Percentiles rank a stretch among this genome's conserved stretches.
Evolutionary conservation across 2,888 invertebrate genomes (phyloP).

Genomic region (Stenolophus ochropezus): DNA sequence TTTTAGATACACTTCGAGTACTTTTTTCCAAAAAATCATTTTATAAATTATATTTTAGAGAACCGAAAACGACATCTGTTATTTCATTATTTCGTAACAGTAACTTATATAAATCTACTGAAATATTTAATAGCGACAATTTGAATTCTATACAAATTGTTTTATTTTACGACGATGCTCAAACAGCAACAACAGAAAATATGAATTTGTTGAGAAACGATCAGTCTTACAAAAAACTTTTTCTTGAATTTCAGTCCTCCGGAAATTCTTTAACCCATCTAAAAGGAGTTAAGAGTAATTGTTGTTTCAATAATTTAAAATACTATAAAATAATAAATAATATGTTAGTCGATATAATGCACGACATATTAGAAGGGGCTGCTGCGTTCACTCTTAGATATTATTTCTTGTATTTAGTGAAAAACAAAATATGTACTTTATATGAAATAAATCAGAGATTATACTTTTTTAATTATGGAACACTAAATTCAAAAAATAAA

Average conservation of each 20-base stretch:
- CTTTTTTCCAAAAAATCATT: not conserved
- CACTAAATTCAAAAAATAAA: not conserved
- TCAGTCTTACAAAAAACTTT: not conserved
- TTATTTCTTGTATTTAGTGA: not conserved
- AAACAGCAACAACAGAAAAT: not conserved
- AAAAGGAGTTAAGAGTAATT: not conserved
- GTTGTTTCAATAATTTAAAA: not conserved
- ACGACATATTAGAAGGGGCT: not conserved
- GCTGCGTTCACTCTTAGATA: not conserved
- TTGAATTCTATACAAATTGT: not conserved
- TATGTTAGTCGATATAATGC: not conserved
- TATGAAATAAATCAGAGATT: not conserved
- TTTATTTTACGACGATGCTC: not conserved
- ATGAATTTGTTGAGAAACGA: not conserved
- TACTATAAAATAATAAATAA: not conserved
- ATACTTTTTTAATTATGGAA: not conserved
- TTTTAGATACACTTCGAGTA: not conserved
- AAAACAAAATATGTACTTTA: not conserved
- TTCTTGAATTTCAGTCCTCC: not conserved
- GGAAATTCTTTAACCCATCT: not conserved
- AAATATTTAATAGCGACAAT: not conserved
- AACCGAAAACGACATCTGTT: not conserved
- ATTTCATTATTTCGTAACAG: not conserved
- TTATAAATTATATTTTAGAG: not conserved
- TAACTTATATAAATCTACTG: not conserved